Conservation (phyloP, 1,140 invertebrate species). For the Oedothorax gibbosus region DNA sequence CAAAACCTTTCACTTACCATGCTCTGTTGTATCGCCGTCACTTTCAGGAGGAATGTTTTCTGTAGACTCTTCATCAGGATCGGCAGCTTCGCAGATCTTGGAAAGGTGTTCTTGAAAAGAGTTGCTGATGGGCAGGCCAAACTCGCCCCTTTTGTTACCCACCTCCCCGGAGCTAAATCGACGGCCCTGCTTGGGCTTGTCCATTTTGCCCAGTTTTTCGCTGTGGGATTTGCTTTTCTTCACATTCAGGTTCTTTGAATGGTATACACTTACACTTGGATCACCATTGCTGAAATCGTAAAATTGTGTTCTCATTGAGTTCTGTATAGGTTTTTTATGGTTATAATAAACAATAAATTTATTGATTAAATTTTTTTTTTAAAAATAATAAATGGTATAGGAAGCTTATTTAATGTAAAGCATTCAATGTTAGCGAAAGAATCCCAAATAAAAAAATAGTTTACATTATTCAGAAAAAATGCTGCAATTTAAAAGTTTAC, state of each 20-base stretch:
- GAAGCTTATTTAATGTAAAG: too few relatives aligned
- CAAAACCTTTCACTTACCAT: too few relatives aligned
- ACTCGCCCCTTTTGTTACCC: background rate
- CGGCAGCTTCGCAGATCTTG: constrained; percentile 51
- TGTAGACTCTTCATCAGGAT: constrained; percentile 23
- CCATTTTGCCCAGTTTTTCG: constrained; percentile 38
- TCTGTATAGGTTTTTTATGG: too few relatives aligned
- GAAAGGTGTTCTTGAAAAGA: constrained; percentile 55
- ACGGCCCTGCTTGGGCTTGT: constrained; percentile 16
- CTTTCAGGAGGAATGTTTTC: background rate
- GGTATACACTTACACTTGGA: constrained; percentile 33
- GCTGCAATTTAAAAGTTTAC: too few relatives aligned
- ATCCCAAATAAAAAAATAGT: too few relatives aligned
- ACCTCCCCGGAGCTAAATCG: constrained; percentile 38
- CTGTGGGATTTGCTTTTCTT: constrained; percentile 53
- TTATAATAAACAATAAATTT: too few relatives aligned
- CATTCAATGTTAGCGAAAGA: too few relatives aligned
- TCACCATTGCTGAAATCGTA: constrained; percentile 14
- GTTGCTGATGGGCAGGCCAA: constrained; percentile 31
- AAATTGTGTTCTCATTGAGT: background rate
- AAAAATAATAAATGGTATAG: too few relatives aligned
- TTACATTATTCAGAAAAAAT: too few relatives aligned
- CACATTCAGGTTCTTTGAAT: constrained; percentile 43
- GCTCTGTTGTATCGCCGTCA: too few relatives aligned
- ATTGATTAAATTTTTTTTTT: too few relatives aligned